Evolutionary conservation across 2,888 invertebrate species (phyloP), one percentile per base, ranked within the genome.

Genomic region (Drosophila borborema): DNA sequence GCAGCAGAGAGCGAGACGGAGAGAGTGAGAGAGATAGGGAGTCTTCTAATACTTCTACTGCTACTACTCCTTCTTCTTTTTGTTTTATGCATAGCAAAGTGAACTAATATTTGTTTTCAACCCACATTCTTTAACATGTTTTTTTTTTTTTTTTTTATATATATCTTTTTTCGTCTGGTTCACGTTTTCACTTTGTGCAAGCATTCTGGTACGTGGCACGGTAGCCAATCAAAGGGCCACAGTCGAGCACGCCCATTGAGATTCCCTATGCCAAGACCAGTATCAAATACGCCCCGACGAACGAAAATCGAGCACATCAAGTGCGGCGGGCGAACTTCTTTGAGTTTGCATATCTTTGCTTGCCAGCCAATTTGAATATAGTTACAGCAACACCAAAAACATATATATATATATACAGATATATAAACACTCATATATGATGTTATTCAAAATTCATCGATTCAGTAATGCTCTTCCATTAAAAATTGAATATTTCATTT

Each of bases 291-390:
- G 20, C 38, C 43, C 38, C 31, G 12, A 18, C 71, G 53, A 65
- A 65, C 62, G 67, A 68, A 77, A 72, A 63, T 74, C 65, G 72
- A 70, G 63, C 67, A 31, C 64, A 70, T 46, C 63, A 48, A 63
- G 55, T 34, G 64, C 20, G 46, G 55, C 59, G 53, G 55, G 28
- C 55, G 66, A 65, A 64, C 56, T 77, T 63, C 83, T 83, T 87
- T 86, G 82, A 86, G 84, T 87, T 86, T 87, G 86, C 87, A 86
- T 85, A 80, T 85, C 87, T 77, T 83, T 84, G 84, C 80, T 62
- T 55, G 43, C 69, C 76, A 83, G 72, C 73, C 85, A 83, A 83
- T 86, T 87, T 82, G 74, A 80, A 86, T 83, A 83, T 71, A 70
- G 53, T 71, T 77, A 61, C 36, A 63, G 28, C 60, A 69, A 58